These are phyloP conservation scores for Rhabdophis nuchalis DNA, from an alignment of 2,797 vertebrate genomes.

Conservation along the genomic window DNA sequence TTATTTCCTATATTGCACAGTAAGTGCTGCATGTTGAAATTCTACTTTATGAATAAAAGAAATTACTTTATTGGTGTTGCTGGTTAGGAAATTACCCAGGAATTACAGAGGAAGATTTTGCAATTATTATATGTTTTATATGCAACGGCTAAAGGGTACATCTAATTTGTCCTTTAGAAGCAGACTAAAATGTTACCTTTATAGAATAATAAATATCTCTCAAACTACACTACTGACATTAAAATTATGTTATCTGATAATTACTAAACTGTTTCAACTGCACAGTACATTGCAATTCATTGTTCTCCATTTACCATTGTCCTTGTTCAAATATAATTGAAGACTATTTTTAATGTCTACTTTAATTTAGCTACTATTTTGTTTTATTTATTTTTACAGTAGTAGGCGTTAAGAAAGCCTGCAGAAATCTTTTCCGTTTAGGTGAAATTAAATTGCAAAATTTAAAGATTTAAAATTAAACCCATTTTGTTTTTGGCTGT, in stretches of 20 bases:
- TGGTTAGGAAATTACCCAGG: background rate
- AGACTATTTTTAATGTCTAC: constrained; percentile 36
- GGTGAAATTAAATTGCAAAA: constrained; percentile 23
- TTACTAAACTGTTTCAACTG: background rate
- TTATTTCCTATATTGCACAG: background rate
- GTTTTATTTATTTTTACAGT: constrained; percentile 44
- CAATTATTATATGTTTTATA: background rate
- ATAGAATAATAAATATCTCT: background rate
- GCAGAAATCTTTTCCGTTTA: constrained; percentile 31
- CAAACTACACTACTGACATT: background rate
- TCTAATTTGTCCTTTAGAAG: background rate
- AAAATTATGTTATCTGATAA: background rate
- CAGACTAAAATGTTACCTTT: background rate
- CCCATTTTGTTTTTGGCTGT: background rate
- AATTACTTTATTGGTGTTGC: background rate
- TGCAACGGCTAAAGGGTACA: background rate
- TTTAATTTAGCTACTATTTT: constrained; percentile 31
- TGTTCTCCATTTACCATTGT: background rate
- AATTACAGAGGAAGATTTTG: background rate
- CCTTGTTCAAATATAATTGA: constrained; percentile 17
- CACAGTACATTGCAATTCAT: background rate
- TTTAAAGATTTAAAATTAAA: constrained; percentile 40
- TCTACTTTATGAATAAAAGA: background rate
- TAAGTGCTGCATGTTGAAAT: background rate
- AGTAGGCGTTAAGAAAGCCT: constrained; percentile 30